Evolutionary conservation across 2,113 vertebrate species (phyloP).

Genomic region (Anoplopoma fimbria): DNA sequence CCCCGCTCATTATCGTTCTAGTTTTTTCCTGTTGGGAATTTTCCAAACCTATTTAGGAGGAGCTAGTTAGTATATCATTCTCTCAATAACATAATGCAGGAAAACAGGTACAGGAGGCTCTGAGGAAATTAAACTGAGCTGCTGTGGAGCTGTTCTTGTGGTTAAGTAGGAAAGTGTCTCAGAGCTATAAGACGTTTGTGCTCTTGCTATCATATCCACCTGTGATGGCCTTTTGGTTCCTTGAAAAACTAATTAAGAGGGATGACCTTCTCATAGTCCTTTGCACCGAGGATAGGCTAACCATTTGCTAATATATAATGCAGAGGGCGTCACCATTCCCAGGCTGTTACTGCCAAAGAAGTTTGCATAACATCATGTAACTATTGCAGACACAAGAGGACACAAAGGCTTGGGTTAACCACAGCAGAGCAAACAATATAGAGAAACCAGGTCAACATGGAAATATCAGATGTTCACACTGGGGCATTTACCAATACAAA

Average conservation of each 20-base stretch:
- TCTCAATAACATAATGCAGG: slow-evolving; percentile 9
- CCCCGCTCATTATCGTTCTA: slow-evolving; percentile 50
- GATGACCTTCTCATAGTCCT: not conserved
- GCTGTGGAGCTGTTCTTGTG: not conserved
- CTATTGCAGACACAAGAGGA: slow-evolving; percentile 14
- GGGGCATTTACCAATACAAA: not conserved
- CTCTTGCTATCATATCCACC: not conserved
- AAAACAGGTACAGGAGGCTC: slow-evolving; percentile 17
- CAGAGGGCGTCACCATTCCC: not conserved
- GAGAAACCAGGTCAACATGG: slow-evolving; percentile 58
- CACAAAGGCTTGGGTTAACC: slow-evolving; percentile 19
- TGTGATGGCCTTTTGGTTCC: not conserved
- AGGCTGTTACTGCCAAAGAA: slow-evolving; percentile 7
- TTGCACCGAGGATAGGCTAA: not conserved
- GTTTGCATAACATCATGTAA: slow-evolving; percentile 36
- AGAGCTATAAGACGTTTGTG: not conserved
- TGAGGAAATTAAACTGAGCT: not conserved
- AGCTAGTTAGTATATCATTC: slow-evolving; percentile 28
- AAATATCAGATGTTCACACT: slow-evolving; percentile 21
- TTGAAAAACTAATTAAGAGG: not conserved
- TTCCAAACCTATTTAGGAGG: slow-evolving; percentile 36
- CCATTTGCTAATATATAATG: not conserved
- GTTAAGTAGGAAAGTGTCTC: not conserved
- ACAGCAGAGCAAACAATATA: slow-evolving; percentile 43
- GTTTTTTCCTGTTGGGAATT: slow-evolving; percentile 39